phyloP scores from a whole-genome alignment of 1,140 invertebrate genomes.

The Ooceraea biroi region DNA sequence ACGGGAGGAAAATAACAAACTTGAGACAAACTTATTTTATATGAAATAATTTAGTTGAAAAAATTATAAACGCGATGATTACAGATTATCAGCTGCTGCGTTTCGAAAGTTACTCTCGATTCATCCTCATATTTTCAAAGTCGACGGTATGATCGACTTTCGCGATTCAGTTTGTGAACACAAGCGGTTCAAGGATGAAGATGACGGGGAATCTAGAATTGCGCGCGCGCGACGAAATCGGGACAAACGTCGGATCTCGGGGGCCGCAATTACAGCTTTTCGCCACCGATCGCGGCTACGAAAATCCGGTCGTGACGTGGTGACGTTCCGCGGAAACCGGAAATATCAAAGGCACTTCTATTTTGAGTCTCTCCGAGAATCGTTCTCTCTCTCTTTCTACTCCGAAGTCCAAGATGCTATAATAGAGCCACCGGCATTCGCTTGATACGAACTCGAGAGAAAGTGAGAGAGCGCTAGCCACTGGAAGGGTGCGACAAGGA shows the following conservation, averaged over 20 bases:
- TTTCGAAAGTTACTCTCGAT: no score
- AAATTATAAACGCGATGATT: no score
- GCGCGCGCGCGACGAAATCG: background rate
- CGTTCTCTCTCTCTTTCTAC: slow-evolving; percentile 22
- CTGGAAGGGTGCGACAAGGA: slow-evolving; percentile 30
- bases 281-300: slow-evolving; percentile 21
- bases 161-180: background rate
- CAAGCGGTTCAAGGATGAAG: background rate
- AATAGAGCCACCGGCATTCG: slow-evolving; percentile 41
- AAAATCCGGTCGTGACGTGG: slow-evolving; percentile 18
- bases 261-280: slow-evolving; percentile 13
- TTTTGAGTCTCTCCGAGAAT: slow-evolving; percentile 47
- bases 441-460: slow-evolving; percentile 49
- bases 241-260: background rate
- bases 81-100: no score
- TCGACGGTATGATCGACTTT: background rate
- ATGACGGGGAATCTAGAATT: background rate
- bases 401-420: slow-evolving; percentile 41
- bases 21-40: no score
- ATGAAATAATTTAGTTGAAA: no score
- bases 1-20: background rate
- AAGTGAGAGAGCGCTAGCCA: slow-evolving; percentile 51
- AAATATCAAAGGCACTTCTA: slow-evolving; percentile 70
- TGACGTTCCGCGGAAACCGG: slow-evolving; percentile 61
- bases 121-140: background rate